phyloP scores from a whole-genome alignment of 2,888 invertebrate genomes.

The Latheticus oryzae region DNA sequence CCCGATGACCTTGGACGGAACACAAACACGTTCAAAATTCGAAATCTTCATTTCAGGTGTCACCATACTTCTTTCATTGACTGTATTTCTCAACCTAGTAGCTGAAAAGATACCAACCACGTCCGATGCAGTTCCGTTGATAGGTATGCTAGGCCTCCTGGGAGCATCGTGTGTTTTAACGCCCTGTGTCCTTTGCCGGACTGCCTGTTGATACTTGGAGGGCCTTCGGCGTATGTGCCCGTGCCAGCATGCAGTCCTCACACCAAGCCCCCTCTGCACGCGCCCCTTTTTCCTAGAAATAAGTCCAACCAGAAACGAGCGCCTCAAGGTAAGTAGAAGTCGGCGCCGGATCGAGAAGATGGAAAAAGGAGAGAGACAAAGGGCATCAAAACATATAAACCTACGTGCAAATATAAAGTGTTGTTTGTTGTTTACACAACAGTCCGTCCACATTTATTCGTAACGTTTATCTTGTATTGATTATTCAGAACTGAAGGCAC shows the following conservation, averaged over 20 bases:
- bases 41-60: constrained; percentile 81
- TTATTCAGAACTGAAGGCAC: no score
- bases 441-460: no score
- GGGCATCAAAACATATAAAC: no score
- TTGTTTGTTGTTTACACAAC: no score
- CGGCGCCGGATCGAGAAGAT: constrained; percentile 29
- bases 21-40: constrained; percentile 62
- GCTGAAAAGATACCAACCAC: constrained; percentile 95
- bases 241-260: constrained; percentile 50
- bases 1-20: constrained; percentile 47
- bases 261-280: constrained; percentile 32
- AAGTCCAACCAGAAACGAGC: constrained; percentile 20
- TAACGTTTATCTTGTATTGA: no score
- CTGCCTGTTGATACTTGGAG: constrained; percentile 69
- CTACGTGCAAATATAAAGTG: no score
- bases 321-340: constrained; percentile 45
- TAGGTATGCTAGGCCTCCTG: constrained; percentile 72
- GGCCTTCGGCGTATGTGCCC: constrained; percentile 51
- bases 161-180: constrained; percentile 66
- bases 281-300: constrained; percentile 33
- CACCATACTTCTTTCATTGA: constrained; percentile 96
- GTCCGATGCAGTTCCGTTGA: constrained; percentile 85
- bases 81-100: constrained; percentile 97
- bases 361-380: constrained; percentile 1
- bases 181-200: constrained; percentile 64